A percentile compares a stretch with the other conserved stretches of the same genome.
These are phyloP conservation scores for Brachionichthys hirsutus DNA, from an alignment of 2,113 vertebrate species.

Conservation along the genomic window DNA sequence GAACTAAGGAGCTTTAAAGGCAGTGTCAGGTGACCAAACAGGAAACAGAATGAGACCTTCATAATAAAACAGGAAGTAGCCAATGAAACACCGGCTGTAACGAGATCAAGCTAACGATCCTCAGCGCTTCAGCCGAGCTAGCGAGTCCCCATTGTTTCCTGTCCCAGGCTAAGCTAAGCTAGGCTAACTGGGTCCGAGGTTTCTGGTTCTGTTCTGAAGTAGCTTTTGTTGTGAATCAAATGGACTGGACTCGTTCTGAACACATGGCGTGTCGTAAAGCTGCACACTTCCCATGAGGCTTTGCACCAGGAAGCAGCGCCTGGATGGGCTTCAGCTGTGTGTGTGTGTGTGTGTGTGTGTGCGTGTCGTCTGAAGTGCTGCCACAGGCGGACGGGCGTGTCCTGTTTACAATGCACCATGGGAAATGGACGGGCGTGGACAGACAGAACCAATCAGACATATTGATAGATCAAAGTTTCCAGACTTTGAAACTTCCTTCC, in stretches of 20 bases:
- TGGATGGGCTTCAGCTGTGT: slow-evolving; percentile 47
- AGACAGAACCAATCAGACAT: too few relatives aligned
- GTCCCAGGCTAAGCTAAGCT: slow-evolving; percentile 1
- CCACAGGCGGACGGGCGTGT: slow-evolving; percentile 63
- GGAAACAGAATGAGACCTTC: too few relatives aligned
- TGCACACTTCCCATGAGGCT: slow-evolving; percentile 32
- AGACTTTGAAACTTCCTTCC: too few relatives aligned
- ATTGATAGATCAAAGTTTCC: too few relatives aligned
- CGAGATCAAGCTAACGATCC: neutral
- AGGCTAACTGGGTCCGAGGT: neutral
- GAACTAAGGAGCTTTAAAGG: too few relatives aligned
- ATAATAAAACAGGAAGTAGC: too few relatives aligned
- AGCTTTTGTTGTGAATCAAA: too few relatives aligned
- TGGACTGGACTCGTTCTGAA: slow-evolving; percentile 21
- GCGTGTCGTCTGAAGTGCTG: slow-evolving; percentile 55
- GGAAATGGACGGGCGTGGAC: slow-evolving; percentile 58
- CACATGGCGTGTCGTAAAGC: slow-evolving; percentile 35
- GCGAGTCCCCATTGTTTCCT: neutral
- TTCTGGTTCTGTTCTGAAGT: slow-evolving; percentile 22
- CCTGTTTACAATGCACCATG: slow-evolving; percentile 64
- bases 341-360: slow-evolving; percentile 35
- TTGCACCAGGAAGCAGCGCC: slow-evolving; percentile 44
- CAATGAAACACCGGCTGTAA: too few relatives aligned
- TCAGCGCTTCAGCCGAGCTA: neutral
- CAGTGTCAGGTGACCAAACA: too few relatives aligned